Evolutionary conservation across 2,113 vertebrate species (phyloP), one percentile per base, ranked within the genome.

Genomic region (Coturnix japonica): DNA sequence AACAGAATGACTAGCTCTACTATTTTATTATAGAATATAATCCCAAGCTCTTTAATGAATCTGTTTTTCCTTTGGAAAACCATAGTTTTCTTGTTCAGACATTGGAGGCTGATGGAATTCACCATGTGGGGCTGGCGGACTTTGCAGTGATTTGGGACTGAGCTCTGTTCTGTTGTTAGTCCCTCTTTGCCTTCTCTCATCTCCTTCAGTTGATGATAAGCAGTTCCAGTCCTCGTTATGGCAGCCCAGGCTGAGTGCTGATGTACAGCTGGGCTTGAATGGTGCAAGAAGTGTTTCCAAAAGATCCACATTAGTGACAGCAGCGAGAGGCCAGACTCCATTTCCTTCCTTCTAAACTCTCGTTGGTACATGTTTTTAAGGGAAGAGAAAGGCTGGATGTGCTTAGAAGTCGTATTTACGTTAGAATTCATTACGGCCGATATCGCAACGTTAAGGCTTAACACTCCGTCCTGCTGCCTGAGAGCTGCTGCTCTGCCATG

Each of bases 401-500:
- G 92, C 95, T 94, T 91, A 80, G 75, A 67, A 95, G 89, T 79
- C 67, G 3, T 85, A 76, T 94, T 94, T 92, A 93, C 4, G 3
- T 82, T 82, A 71, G 89, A 82, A 93, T 95, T 91, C 96, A 85
- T 93, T 92, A 92, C 56, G 70, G 67, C 85, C 69, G 74, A 59
- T 91, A 76, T 11, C 79, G 89, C 89, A 80, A 84, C 87, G 76
- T 93, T 94, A 95, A 59, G 89, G 85, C 95, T 96, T 92, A 93
- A 93, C 92, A 95, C 93, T 93, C 95, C 92, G 85, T 64, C 78
- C 71, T 76, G 91, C 92, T 93, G 81, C 89, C 81, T 85, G 67
- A 37, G 94, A 89, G 91, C 91, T 95, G 92, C 94, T 92, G 87
- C 75, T 91, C 89, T 94, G 92, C 91, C 92, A 92, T 96, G 95